These are phyloP conservation scores for Mythimna albipuncta DNA, from an alignment of 2,888 invertebrate genomes.

Conservation along the genomic window DNA sequence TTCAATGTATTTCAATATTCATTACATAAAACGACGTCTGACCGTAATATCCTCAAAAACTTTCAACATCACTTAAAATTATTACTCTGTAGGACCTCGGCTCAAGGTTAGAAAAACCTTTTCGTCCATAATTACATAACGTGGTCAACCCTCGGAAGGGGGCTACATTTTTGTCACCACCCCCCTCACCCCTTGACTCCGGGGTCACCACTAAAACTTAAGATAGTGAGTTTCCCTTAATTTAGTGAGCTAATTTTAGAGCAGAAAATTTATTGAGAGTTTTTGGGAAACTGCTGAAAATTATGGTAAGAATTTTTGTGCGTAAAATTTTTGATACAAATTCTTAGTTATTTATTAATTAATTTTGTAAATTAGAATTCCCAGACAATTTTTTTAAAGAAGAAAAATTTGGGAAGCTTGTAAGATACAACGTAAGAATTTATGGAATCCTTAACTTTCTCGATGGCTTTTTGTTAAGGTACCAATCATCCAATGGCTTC, in stretches of 20 bases:
- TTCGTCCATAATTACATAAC: conserved; percentile 53
- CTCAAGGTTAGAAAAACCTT: conserved; percentile 35
- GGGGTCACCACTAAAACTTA: conserved; percentile 20
- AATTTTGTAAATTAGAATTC: neutral
- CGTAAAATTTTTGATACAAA: neutral
- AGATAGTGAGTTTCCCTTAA: conserved; percentile 29
- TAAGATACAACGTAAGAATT: too few relatives aligned
- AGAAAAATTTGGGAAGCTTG: too few relatives aligned
- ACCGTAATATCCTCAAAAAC: neutral
- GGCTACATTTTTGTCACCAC: conserved; percentile 60
- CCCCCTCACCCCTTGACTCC: neutral
- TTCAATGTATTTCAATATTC: neutral
- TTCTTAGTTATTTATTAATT: neutral
- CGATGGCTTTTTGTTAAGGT: too few relatives aligned
- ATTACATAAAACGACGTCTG: neutral
- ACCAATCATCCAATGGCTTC: too few relatives aligned
- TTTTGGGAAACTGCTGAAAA: neutral
- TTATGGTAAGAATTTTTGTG: neutral
- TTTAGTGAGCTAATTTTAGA: conserved; percentile 36
- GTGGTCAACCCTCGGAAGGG: conserved; percentile 47
- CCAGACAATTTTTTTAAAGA: neutral
- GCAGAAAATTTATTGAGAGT: neutral
- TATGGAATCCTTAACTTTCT: too few relatives aligned
- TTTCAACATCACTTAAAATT: conserved; percentile 23
- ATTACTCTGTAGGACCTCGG: conserved; percentile 10